These are phyloP conservation scores for Drosophila jambulina DNA, from an alignment of 1,140 invertebrate genomes.

Conservation along the genomic window DNA sequence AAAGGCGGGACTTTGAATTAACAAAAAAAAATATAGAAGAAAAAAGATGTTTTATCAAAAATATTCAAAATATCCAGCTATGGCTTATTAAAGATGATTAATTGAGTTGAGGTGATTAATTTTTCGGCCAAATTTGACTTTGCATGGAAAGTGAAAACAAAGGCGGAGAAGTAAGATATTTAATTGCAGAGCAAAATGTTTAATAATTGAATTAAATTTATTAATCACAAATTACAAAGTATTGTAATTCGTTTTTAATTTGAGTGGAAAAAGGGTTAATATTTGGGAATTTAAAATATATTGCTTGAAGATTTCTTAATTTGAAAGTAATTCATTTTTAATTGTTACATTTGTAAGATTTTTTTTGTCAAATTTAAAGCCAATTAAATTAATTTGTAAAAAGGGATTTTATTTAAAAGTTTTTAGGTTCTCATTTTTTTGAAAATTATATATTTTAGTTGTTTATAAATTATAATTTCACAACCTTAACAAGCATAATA, in stretches of 20 bases:
- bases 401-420: too few relatives aligned
- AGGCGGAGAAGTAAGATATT: background rate
- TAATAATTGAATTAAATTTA: slow-evolving; percentile 2
- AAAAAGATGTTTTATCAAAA: slow-evolving; percentile 44
- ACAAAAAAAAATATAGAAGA: background rate
- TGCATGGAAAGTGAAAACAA: slow-evolving; percentile 32
- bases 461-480: too few relatives aligned
- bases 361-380: too few relatives aligned
- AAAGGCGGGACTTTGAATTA: slow-evolving; percentile 2
- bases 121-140: background rate
- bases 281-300: background rate
- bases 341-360: too few relatives aligned
- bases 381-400: too few relatives aligned
- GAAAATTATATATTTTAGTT: too few relatives aligned
- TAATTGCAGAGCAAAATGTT: background rate
- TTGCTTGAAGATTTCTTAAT: background rate
- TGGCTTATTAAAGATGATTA: slow-evolving; percentile 43
- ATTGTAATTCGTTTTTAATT: background rate
- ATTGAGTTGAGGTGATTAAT: slow-evolving; percentile 18
- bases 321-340: background rate
- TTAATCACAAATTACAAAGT: background rate
- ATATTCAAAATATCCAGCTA: slow-evolving; percentile 7
- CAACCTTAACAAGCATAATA: too few relatives aligned
- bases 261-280: background rate
- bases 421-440: too few relatives aligned